Evolutionary conservation across 2,797 vertebrate genomes (phyloP).

Genomic region (Monodelphis domestica): DNA sequence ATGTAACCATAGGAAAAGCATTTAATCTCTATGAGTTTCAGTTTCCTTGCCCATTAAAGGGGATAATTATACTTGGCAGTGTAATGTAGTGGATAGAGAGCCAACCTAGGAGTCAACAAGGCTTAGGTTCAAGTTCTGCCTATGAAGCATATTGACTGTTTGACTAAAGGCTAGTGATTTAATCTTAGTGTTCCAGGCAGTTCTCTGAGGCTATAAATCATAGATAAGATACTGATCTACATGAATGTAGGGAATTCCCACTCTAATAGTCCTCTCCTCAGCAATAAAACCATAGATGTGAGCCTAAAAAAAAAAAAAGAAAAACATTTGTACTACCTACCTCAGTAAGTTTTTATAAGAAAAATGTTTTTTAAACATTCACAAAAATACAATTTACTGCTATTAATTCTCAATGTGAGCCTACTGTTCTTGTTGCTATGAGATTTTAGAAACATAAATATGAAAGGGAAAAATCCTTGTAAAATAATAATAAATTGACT

Average conservation of each 20-base stretch:
- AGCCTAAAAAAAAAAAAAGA: background rate
- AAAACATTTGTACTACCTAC: background rate
- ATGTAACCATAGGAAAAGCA: background rate
- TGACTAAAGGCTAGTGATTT: background rate
- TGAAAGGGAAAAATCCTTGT: conserved; percentile 24
- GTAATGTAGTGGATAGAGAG: background rate
- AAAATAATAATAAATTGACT: background rate
- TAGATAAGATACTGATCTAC: background rate
- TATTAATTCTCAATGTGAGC: background rate
- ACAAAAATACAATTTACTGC: background rate
- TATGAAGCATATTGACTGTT: background rate
- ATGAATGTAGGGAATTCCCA: background rate
- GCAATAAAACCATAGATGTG: background rate
- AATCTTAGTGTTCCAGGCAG: background rate
- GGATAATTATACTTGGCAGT: background rate
- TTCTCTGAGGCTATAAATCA: background rate
- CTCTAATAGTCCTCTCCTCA: background rate
- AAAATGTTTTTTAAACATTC: background rate
- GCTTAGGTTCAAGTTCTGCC: background rate
- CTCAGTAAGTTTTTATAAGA: background rate
- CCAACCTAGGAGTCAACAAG: background rate
- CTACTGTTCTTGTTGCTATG: background rate
- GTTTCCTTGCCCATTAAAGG: background rate
- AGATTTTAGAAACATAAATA: conserved; percentile 11
- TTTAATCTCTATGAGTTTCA: background rate